A percentile compares a stretch with the other conserved stretches of the same genome.
Conservation (phyloP, 2,888 invertebrate genomes). For the Zaprionus bogoriensis region DNA sequence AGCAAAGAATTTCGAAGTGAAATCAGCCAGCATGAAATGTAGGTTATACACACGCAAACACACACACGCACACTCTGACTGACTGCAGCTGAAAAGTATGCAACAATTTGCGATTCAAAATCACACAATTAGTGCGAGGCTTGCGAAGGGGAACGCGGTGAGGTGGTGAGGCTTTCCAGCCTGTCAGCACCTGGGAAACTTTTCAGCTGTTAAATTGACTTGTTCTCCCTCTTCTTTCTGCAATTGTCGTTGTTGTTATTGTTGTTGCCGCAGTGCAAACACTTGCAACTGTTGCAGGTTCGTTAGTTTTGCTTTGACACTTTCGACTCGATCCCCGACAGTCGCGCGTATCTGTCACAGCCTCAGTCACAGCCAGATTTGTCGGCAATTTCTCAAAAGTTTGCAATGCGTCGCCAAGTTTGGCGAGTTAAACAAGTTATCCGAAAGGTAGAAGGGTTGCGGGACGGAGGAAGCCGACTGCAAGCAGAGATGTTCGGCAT, state of each 20-base stretch:
- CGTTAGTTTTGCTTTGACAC: constrained; percentile 54
- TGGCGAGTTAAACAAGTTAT: constrained; percentile 49
- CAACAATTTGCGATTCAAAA: constrained; percentile 34
- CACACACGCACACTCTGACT: neutral
- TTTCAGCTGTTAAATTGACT: constrained; percentile 33
- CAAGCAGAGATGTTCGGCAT: constrained; percentile 45
- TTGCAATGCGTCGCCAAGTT: constrained; percentile 57
- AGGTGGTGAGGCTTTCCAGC: neutral
- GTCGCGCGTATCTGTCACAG: too few species aligned
- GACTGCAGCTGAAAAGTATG: constrained; percentile 10
- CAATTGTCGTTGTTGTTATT: constrained; percentile 4
- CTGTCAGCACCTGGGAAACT: constrained; percentile 14
- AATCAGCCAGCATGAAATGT: constrained; percentile 19
- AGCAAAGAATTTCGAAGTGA: constrained; percentile 17
- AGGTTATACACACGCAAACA: constrained; percentile 11
- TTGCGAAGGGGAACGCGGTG: constrained; percentile 13
- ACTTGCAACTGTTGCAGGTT: constrained; percentile 43
- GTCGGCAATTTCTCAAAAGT: constrained; percentile 60
- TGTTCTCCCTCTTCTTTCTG: neutral
- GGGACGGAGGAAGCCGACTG: neutral
- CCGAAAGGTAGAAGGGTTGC: constrained; percentile 2
- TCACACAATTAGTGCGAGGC: constrained; percentile 42
- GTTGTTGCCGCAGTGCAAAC: constrained; percentile 8
- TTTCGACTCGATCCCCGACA: constrained; percentile 27
- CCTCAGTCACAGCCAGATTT: constrained; percentile 26